Conservation (phyloP, 2,888 invertebrate genomes). For the Meteorus cinctellus region DNA sequence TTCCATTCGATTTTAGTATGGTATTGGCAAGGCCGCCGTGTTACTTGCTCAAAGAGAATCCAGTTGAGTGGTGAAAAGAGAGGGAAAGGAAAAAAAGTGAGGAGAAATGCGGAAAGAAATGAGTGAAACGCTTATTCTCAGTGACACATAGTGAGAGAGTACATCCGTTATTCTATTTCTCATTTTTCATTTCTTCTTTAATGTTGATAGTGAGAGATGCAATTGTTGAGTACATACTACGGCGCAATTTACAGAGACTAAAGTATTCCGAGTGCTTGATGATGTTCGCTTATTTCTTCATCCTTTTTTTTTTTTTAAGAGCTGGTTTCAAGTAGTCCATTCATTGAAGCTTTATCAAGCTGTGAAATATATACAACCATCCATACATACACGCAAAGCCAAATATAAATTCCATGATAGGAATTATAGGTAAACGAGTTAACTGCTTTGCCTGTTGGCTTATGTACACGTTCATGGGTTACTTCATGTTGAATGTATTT, state of each 20-base stretch:
- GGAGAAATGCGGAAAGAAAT: neutral
- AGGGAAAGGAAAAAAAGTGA: constrained; percentile 14
- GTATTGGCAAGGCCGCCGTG: constrained; percentile 43
- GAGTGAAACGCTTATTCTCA: neutral
- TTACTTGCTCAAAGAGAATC: constrained; percentile 45
- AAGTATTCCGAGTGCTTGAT: constrained; percentile 8
- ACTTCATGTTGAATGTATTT: constrained; percentile 15
- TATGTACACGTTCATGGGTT: neutral
- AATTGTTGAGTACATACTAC: neutral
- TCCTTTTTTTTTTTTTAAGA: neutral
- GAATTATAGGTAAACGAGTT: constrained; percentile 2
- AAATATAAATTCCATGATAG: neutral
- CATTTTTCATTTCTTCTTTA: neutral
- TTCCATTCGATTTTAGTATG: constrained; percentile 49
- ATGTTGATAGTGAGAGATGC: constrained; percentile 6
- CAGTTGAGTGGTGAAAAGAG: constrained; percentile 44
- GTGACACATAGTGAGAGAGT: neutral
- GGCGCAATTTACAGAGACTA: neutral
- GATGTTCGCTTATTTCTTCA: neutral
- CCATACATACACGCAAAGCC: neutral
- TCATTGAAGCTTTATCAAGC: constrained; percentile 1
- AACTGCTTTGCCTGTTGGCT: constrained; percentile 11
- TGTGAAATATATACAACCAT: neutral
- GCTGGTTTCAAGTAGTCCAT: constrained; percentile 7
- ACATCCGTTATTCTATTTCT: constrained; percentile 4